A percentile compares a stretch with the other conserved stretches of the same genome.
These are phyloP conservation scores for Tetramorium bicarinatum DNA, from an alignment of 2,888 invertebrate genomes.

Conservation along the genomic window DNA sequence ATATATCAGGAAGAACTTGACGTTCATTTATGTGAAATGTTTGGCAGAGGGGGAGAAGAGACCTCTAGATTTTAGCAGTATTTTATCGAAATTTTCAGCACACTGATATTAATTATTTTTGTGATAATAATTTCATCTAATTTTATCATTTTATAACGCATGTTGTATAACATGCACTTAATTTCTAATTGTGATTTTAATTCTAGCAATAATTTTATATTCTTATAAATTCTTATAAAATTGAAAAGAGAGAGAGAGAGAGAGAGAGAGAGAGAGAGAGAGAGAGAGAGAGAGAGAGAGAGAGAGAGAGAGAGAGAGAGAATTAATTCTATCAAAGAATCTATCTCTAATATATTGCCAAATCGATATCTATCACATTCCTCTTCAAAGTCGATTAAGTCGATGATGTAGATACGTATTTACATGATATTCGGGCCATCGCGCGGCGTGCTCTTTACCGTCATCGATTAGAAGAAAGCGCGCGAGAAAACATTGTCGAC, in stretches of 20 bases:
- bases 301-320: neutral
- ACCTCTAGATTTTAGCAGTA: neutral
- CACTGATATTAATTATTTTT: neutral
- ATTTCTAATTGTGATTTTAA: neutral
- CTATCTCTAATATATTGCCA: neutral
- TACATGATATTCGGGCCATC: neutral
- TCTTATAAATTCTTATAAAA: neutral
- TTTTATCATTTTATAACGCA: neutral
- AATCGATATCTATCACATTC: neutral
- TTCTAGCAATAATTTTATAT: neutral
- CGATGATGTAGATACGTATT: neutral
- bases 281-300: neutral
- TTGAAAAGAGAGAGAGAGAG: neutral
- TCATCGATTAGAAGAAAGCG: conserved; percentile 1
- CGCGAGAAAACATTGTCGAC: neutral
- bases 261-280: neutral
- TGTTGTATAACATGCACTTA: neutral
- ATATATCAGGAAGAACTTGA: conserved; percentile 13
- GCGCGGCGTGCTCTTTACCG: neutral
- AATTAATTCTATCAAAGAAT: neutral
- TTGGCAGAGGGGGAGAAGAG: neutral
- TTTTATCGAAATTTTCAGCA: neutral
- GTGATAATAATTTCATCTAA: neutral
- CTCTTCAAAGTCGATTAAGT: neutral
- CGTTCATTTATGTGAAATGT: conserved; percentile 15